Conservation (phyloP, 2,888 invertebrate genomes). For the Molanna angustata region DNA sequence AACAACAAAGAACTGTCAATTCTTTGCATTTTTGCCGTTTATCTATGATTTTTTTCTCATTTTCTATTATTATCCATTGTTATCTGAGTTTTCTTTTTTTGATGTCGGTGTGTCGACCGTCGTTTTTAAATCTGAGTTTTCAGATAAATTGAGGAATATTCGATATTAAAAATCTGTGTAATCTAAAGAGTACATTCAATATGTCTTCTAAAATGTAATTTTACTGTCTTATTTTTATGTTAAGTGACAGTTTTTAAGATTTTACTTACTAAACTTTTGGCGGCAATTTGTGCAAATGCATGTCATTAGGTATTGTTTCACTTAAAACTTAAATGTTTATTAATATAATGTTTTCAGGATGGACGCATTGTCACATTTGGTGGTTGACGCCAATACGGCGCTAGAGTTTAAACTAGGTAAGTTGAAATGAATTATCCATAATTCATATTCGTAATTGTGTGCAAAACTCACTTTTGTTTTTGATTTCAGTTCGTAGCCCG, state of each 20-base stretch:
- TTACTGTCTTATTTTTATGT: no score
- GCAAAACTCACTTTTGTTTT: no score
- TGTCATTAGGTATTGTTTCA: not conserved
- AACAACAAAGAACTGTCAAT: no score
- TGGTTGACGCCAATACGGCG: conserved; percentile 57
- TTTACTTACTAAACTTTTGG: conserved; percentile 14
- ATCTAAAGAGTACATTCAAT: not conserved
- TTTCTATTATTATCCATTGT: not conserved
- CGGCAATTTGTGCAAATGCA: conserved; percentile 21
- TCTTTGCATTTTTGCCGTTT: no score
- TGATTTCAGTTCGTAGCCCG: conserved; percentile 55
- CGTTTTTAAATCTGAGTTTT: not conserved
- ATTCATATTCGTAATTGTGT: no score
- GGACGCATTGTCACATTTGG: conserved; percentile 51
- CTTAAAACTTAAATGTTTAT: not conserved
- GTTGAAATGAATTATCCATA: no score
- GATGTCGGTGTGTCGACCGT: not conserved
- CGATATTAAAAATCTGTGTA: not conserved
- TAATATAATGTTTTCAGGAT: conserved; percentile 40
- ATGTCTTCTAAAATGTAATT: not conserved
- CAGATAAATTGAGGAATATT: not conserved
- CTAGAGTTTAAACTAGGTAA: conserved; percentile 57
- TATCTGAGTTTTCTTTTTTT: not conserved
- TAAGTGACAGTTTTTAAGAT: no score
- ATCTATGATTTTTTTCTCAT: not conserved